Evolutionary conservation across 2,797 vertebrate genomes (phyloP), one percentile per base, ranked within the genome.

Genomic region (Notamacropus eugenii): DNA sequence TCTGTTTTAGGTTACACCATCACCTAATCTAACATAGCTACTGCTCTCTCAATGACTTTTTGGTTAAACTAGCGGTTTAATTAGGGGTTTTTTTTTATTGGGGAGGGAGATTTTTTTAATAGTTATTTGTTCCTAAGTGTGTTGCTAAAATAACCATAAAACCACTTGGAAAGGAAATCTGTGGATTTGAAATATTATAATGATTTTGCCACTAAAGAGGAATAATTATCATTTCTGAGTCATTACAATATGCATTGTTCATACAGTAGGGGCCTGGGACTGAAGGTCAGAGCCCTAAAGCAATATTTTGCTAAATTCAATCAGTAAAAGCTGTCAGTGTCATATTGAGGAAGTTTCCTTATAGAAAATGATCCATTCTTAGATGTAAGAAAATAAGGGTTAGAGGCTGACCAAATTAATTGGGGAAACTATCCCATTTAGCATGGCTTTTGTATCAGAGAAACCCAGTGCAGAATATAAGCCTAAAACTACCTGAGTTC

Each of bases 101-200:
- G 67, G 19, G 16, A n/a, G n/a, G 10, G 16, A 40, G 27, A 22
- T 16, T 46, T 82, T 82, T 46, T 82, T 82, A 2, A 46, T 50
- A 46, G 40, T 46, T 87, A 50, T 87, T 46, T 50, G 74, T 87
- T 87, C 50, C 74, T 50, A 67, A n/a, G 31, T 34, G 34, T 67
- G 31, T 59, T 59, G 31, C 31, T 31, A 67, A 67, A 74, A 74
- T 22, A 74, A 74, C 62, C 34, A 74, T n/a, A 46, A 87, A 87
- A 46, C 40, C 28, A 87, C 50, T 87, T 46, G 31, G 24, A 50
- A 87, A 87, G 74, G 40, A 87, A 87, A 46, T 34, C 3, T 27
- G 8, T 82, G 24, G 28, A 96, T 58, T 92, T 93, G 55, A 94
- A 91, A 93, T 94, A 91, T 62, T 46, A 93, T 22, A 92, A 87